Evolutionary conservation across 2,888 invertebrate genomes (phyloP).

Genomic region (Amiota communis): DNA sequence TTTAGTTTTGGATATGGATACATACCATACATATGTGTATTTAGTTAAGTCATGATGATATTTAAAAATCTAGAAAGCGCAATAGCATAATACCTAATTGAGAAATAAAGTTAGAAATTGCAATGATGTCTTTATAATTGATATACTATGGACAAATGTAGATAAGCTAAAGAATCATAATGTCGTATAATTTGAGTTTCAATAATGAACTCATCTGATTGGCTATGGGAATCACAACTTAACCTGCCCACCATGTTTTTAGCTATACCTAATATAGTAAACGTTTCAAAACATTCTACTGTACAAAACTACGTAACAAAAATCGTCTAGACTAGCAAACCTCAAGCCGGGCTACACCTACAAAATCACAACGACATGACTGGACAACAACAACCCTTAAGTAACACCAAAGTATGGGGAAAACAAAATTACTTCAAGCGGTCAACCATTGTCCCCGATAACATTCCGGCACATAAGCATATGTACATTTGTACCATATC

Average conservation of each 20-base stretch:
- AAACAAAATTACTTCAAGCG: background rate
- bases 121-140: too few species aligned
- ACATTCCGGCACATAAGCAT: conserved; percentile 14
- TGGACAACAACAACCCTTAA: conserved; percentile 12
- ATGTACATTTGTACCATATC: too few species aligned
- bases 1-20: too few species aligned
- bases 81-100: too few species aligned
- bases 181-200: too few species aligned
- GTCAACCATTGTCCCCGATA: conserved; percentile 2
- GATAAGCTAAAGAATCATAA: too few species aligned
- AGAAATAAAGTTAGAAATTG: too few species aligned
- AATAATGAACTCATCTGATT: conserved; percentile 12
- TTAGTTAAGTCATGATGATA: too few species aligned
- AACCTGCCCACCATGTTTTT: background rate
- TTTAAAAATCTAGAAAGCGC: too few species aligned
- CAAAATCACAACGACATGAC: conserved; percentile 15
- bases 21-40: too few species aligned
- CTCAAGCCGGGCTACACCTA: conserved; percentile 17
- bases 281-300: conserved; percentile 34
- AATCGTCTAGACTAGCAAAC: background rate
- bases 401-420: background rate
- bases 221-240: background rate
- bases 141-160: too few species aligned
- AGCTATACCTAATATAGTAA: conserved; percentile 15
- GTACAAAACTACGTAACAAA: conserved; percentile 13